Conservation (phyloP, 2,888 invertebrate species). For the Drymonia ruficornis region DNA sequence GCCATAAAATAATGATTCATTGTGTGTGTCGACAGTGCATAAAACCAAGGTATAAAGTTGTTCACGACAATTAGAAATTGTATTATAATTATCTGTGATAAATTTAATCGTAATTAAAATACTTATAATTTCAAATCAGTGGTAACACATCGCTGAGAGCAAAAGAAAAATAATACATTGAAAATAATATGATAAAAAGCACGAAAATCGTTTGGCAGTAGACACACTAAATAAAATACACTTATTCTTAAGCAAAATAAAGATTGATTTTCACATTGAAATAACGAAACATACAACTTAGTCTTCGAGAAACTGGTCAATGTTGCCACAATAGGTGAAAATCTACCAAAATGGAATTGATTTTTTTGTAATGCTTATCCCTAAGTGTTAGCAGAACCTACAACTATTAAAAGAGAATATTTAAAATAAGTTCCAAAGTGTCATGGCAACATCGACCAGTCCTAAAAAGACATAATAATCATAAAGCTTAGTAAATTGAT, state of each 20-base stretch:
- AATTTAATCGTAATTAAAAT: constrained; percentile 24
- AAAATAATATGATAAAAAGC: constrained; percentile 9
- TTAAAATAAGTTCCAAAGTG: no score
- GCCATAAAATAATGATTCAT: background rate
- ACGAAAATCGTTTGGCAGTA: constrained; percentile 25
- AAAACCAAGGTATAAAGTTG: constrained; percentile 1
- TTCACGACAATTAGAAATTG: constrained; percentile 20
- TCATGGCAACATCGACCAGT: background rate
- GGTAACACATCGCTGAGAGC: constrained; percentile 44
- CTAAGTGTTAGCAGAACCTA: no score
- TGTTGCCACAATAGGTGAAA: background rate
- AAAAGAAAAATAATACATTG: constrained; percentile 28
- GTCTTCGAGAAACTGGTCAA: background rate
- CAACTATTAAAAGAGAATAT: background rate
- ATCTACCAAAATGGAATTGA: background rate
- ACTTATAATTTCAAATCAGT: constrained; percentile 31
- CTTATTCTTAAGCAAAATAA: constrained; percentile 13
- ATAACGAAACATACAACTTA: constrained; percentile 2
- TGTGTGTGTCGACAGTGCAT: background rate
- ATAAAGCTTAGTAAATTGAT: constrained; percentile 12
- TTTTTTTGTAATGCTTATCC: no score
- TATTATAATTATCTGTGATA: constrained; percentile 10
- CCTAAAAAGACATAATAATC: background rate
- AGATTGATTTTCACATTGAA: background rate
- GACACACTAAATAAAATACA: constrained; percentile 20